Base-by-base conservation (phyloP, 2,888 invertebrate genomes). In the Ochropleura leucogaster region DNA sequence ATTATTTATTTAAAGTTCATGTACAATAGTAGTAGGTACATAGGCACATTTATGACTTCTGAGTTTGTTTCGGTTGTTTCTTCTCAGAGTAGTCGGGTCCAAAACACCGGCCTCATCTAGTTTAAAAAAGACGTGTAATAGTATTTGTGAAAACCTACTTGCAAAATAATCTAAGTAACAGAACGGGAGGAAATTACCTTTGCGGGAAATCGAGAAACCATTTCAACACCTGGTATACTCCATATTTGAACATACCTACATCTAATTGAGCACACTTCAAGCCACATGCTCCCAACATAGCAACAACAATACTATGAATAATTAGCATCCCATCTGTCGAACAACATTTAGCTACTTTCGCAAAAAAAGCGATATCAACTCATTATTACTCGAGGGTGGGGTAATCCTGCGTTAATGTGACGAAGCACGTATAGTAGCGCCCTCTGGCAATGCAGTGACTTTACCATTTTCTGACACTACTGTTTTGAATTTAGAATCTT, bases 391-490 rank as follows among this genome's bases (percentile, higher is more conserved):
- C 14, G 44, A 75, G 72, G 85, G 69, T 63, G 72, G 82, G 78
- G 59, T 88, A 88, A 88, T 84, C 89, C 84, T 49, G 71, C 44
- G 55, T 71, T 59, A 53, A 71, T 71, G 71, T 69, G 74, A 57
- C 40, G 46, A 53, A 64, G 84, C 89, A 89, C 89, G 89, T 74
- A n/a, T n/a, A n/a, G n/a, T n/a, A 57, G 14, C 57, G 70, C 60
- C 71, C 68, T 59, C 85, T 77, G 44, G 55, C 18, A 65, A 18
- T 53, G 59, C 51, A 16, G 30, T 68, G 70, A 72, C 68, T 67
- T 70, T 51, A 59, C 40, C 46, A 53, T 59, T 67, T 46, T 51
- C 51, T 68, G 7, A 30, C 42, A 77, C 49, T 63, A 51, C 62
- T 57, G 57, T 78, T 57, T 47, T 16, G 0, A 1, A 10, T 7